Conservation (phyloP, 2,888 invertebrate genomes). For the Scotopteryx bipunctaria region DNA sequence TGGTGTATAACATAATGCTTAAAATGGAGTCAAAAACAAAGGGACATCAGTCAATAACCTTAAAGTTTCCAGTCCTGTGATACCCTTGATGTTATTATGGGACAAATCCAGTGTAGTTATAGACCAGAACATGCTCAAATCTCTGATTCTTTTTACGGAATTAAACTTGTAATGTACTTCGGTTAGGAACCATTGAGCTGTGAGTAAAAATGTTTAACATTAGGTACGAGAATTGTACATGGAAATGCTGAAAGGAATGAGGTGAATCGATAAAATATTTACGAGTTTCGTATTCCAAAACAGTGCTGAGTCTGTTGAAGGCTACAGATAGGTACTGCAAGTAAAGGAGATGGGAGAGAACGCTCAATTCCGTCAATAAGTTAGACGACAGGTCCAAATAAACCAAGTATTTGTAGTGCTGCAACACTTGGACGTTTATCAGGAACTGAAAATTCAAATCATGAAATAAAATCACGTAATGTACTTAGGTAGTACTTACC, state of each 20-base stretch:
- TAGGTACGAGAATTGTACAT: conserved; percentile 1
- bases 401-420: conserved; percentile 82
- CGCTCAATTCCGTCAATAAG: conserved; percentile 72
- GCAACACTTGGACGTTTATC: conserved; percentile 75
- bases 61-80: conserved; percentile 79
- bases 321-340: conserved; percentile 83
- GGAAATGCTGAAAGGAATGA: conserved; percentile 1
- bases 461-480: too few species aligned
- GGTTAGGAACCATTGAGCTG: conserved; percentile 84
- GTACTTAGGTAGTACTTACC: too few species aligned
- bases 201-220: conserved; percentile 37
- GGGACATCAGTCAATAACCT: conserved; percentile 55
- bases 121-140: conserved; percentile 84
- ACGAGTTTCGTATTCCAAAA: conserved; percentile 82
- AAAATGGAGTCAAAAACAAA: conserved; percentile 8
- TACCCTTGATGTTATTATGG: conserved; percentile 82
- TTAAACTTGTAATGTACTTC: conserved; percentile 85
- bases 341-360: conserved; percentile 79
- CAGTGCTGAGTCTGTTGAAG: conserved; percentile 76
- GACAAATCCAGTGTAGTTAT: conserved; percentile 84
- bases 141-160: conserved; percentile 75
- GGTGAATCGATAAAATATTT: conserved; percentile 42
- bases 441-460: conserved; percentile 55
- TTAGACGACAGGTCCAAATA: conserved; percentile 85
- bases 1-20: conserved; percentile 6